Percentiles rank a stretch among this genome's conserved stretches.
Conservation (phyloP, 2,113 vertebrate species). For the Brachypteracias leptosomus region DNA sequence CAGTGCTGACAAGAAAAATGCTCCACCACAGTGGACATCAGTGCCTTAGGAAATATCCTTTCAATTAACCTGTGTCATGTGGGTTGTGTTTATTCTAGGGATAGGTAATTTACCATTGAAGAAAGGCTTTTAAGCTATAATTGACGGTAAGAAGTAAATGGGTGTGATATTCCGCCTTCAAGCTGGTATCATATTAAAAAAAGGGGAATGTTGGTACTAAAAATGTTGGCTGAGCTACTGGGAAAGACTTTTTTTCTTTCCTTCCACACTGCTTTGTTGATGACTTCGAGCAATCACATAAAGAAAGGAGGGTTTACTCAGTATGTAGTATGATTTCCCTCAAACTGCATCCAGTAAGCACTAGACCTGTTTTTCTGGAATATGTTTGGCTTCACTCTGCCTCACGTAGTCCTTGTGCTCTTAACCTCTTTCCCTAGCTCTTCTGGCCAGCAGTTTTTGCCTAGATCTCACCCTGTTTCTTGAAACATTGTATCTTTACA, state of each 20-base stretch:
- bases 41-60: background rate
- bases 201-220: background rate
- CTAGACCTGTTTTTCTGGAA: background rate
- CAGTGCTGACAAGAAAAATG: background rate
- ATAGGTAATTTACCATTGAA: background rate
- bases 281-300: background rate
- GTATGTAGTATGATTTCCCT: background rate
- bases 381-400: background rate
- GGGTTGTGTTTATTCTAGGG: background rate
- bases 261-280: background rate
- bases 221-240: background rate
- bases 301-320: background rate
- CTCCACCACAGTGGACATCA: background rate
- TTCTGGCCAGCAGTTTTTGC: background rate
- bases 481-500: background rate
- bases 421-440: background rate
- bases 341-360: background rate
- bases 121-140: background rate
- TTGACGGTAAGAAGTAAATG: background rate
- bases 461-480: background rate
- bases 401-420: background rate
- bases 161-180: background rate
- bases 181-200: background rate
- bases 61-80: background rate
- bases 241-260: background rate